Percentiles rank a stretch among this genome's conserved stretches.
phyloP scores from a whole-genome alignment of 2,797 vertebrate species.

The Myripristis murdjan region DNA sequence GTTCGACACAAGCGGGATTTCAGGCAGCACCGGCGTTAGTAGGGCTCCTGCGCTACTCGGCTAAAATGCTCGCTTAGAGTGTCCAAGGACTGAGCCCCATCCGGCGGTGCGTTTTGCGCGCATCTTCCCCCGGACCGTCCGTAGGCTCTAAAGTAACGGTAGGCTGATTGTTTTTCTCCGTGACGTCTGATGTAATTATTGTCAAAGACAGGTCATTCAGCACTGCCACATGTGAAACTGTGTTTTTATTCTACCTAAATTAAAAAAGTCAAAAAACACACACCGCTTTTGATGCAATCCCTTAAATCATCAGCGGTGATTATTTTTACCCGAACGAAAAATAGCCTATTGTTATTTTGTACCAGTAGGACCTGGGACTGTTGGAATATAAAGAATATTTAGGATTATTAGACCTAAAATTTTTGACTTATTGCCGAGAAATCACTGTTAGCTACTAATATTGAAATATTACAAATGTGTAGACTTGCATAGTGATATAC shows the following conservation, averaged over 20 bases:
- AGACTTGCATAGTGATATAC: too few species aligned
- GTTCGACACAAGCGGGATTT: slow-evolving; percentile 35
- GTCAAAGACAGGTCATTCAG: neutral
- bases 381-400: too few species aligned
- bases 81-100: slow-evolving; percentile 31
- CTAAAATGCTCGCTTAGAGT: neutral
- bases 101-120: slow-evolving; percentile 56
- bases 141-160: slow-evolving; percentile 9
- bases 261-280: neutral
- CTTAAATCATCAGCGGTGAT: slow-evolving; percentile 1
- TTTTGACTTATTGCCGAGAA: too few species aligned
- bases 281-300: neutral
- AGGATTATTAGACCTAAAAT: too few species aligned
- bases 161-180: slow-evolving; percentile 33
- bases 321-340: neutral
- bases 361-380: too few species aligned
- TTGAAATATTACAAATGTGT: too few species aligned
- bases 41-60: slow-evolving; percentile 22
- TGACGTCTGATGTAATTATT: slow-evolving; percentile 8
- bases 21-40: slow-evolving; percentile 6
- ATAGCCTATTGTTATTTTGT: too few species aligned
- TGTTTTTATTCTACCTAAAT: neutral
- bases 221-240: neutral
- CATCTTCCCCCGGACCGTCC: slow-evolving; percentile 31
- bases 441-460: too few species aligned